These are phyloP conservation scores for Motacilla tschutschensis DNA, from an alignment of 2,113 vertebrate species.

Conservation along the genomic window DNA sequence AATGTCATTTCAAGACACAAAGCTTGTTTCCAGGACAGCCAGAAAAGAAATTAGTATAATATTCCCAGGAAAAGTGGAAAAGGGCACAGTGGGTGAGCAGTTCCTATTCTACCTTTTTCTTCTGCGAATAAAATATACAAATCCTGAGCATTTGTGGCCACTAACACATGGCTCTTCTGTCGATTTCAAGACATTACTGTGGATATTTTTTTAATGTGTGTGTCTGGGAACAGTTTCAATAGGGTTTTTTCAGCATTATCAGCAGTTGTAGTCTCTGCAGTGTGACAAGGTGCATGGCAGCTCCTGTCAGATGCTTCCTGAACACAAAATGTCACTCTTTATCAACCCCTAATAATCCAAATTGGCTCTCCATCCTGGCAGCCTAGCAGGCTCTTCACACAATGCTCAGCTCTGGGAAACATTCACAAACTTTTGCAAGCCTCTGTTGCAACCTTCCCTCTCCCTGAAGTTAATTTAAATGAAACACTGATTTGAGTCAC, in stretches of 20 bases:
- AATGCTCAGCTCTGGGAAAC: background rate
- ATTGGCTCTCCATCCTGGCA: constrained; percentile 1
- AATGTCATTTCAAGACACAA: background rate
- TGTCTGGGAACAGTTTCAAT: background rate
- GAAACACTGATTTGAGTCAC: background rate
- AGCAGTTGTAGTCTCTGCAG: background rate
- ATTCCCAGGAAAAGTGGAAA: background rate
- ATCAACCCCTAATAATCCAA: constrained; percentile 12
- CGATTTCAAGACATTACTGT: background rate
- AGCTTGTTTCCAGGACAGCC: background rate
- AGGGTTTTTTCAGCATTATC: background rate
- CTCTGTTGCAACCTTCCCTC: background rate
- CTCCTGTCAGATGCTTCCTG: background rate
- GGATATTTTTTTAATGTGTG: background rate
- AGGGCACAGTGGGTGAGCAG: background rate
- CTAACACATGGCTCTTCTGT: background rate
- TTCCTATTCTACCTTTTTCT: background rate
- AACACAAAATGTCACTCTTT: background rate
- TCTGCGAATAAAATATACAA: background rate
- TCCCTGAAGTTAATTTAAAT: constrained; percentile 6
- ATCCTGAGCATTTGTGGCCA: background rate
- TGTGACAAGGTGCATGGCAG: constrained; percentile 24
- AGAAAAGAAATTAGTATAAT: background rate
- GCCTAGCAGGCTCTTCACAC: background rate
- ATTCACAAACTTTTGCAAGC: background rate